A percentile compares a stretch with the other conserved stretches of the same genome.
phyloP scores from a whole-genome alignment of 2,113 vertebrate genomes.

The Campylorhamphus procurvoides region DNA sequence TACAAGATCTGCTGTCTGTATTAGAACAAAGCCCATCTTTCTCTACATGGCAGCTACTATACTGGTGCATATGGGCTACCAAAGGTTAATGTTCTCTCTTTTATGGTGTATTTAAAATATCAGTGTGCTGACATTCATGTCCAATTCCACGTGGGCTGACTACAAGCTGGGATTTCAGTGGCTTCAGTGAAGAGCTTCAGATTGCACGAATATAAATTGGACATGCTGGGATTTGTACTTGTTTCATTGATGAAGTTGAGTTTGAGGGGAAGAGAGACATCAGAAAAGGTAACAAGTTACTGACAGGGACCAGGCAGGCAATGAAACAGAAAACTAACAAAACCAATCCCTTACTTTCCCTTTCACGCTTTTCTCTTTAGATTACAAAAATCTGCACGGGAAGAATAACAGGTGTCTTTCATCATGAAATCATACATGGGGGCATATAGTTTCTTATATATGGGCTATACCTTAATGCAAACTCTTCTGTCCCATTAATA shows the following conservation, averaged over 20 bases:
- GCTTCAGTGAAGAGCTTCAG: neutral
- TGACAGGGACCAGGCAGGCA: neutral
- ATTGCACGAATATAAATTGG: neutral
- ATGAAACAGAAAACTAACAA: neutral
- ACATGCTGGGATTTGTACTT: neutral
- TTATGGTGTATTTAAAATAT: neutral
- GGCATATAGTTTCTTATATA: neutral
- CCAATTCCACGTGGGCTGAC: neutral
- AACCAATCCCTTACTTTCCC: neutral
- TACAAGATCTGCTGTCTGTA: neutral
- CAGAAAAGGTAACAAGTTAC: neutral
- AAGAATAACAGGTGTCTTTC: neutral
- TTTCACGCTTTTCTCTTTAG: neutral
- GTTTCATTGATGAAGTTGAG: neutral
- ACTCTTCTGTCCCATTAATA: neutral
- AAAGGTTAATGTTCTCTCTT: neutral
- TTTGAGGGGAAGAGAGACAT: neutral
- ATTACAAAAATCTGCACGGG: neutral
- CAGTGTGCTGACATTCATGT: neutral
- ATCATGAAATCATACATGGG: neutral
- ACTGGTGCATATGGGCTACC: neutral
- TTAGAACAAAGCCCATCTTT: neutral
- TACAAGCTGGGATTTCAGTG: neutral
- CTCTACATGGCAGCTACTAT: neutral
- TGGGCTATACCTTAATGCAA: neutral